Evolutionary conservation across 2,888 invertebrate species (phyloP), one percentile per base, ranked within the genome.

Genomic region (Mellilla xanthometata): DNA sequence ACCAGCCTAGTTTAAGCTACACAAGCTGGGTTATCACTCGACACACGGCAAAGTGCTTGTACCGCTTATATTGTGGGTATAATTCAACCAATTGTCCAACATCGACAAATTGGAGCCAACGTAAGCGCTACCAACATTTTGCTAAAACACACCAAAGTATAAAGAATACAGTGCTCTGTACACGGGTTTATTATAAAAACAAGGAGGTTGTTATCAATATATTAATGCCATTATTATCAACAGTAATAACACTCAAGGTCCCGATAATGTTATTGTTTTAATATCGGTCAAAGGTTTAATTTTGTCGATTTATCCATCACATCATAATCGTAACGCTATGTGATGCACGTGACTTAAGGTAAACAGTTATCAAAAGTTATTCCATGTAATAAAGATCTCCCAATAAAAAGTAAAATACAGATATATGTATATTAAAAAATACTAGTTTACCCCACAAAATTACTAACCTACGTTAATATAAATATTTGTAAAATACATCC

Each of bases 1-100:
- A 58, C 51, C 58, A 64, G 61, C 58, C 54, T 58, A 64, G 60
- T 58, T 58, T 29, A 82, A 83, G 83, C 84, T 60, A 57, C 80
- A 84, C 81, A 78, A 83, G 61, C 66, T 64, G 62, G 62, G 68
- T 73, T 74, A 73, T 68, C 67, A 65, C 49, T 56, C 60, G 64
- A 56, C 65, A 73, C 69, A 68, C 67, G 40, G 38, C 48, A 58
- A 58, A 51, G 50, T 41, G 52, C 52, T 45, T 44, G 46, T 47
- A 52, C 58, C 54, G 56, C 54, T 52, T 24, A 26, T 44, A 52
- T 52, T 13, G 7, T 9, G n/a, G 12, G 3, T 27, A 24, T 3
- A 1, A 7, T 3, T n/a, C 4, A 24, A 42, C 30, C 13, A 36
- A 35, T 6, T 4, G n/a, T 11, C 29, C 2, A 24, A 7, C 8